Percentiles rank a stretch among this genome's conserved stretches.
Evolutionary conservation across 30 jellyfish, hydroid and myxozoan genomes (phyloP).

Genomic region (Mastigias papua): DNA sequence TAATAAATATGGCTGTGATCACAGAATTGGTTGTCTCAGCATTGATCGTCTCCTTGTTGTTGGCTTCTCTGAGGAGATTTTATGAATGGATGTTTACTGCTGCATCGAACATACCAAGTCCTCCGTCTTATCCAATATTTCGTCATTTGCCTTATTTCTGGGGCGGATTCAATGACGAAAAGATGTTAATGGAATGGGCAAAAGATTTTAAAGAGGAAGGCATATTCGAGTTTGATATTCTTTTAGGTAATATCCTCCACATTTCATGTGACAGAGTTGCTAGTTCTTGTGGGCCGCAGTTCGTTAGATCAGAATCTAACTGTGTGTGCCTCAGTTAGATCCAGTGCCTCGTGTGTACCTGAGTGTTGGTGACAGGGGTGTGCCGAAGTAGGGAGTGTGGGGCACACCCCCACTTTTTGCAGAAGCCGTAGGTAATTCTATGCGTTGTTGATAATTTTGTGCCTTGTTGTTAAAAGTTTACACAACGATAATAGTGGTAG

Average conservation of each 20-base stretch:
- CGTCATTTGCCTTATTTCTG: constrained; percentile 61
- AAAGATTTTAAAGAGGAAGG: constrained; percentile 51
- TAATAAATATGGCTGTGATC: constrained; percentile 14
- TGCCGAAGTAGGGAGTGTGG: too few species aligned
- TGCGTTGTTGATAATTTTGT: too few species aligned
- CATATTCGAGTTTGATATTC: constrained; percentile 26
- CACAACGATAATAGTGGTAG: too few species aligned
- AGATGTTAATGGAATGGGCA: constrained; percentile 33
- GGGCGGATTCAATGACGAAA: constrained; percentile 20
- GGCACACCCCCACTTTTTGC: too few species aligned
- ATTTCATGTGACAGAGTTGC: background rate
- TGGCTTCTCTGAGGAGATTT: constrained; percentile 27
- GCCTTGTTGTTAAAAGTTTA: too few species aligned
- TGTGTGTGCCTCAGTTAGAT: too few species aligned
- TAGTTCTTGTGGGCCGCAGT: too few species aligned
- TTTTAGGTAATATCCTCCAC: constrained; percentile 18
- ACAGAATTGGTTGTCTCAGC: constrained; percentile 37
- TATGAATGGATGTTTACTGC: constrained; percentile 12
- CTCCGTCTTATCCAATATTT: constrained; percentile 60
- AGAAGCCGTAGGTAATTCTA: too few species aligned
- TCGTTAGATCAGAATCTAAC: too few species aligned
- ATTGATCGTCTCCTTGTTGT: constrained; percentile 19
- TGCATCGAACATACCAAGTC: constrained; percentile 39
- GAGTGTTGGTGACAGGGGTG: too few species aligned
- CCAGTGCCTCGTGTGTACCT: too few species aligned